Percentiles rank a stretch among this genome's conserved stretches.
Conservation (phyloP, 2,113 vertebrate genomes). For the Chitala chitala region DNA sequence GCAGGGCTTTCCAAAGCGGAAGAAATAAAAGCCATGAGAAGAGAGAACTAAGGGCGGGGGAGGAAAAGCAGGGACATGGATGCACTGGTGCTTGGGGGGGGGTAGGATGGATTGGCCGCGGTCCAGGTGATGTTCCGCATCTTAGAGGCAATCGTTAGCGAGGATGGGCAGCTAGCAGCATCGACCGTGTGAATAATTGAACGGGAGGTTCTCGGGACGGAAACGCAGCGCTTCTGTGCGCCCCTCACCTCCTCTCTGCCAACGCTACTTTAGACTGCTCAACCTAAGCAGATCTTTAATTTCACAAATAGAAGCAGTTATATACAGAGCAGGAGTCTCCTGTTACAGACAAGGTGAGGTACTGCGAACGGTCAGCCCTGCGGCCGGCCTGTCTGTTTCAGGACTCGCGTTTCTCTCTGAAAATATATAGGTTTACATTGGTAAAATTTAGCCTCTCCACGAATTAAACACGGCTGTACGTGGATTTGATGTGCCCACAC, state of each 20-base stretch:
- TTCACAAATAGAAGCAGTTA: constrained; percentile 3
- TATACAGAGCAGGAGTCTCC: not conserved
- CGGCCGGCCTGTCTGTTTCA: too few species aligned
- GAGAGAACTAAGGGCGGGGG: not conserved
- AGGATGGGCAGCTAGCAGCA: not conserved
- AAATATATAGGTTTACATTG: too few species aligned
- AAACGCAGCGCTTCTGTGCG: constrained; percentile 39
- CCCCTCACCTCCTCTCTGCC: constrained; percentile 33
- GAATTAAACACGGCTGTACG: too few species aligned
- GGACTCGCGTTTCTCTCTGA: too few species aligned
- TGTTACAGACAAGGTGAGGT: not conserved
- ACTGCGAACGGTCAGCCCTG: not conserved
- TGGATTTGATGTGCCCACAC: too few species aligned
- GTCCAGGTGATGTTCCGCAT: not conserved
- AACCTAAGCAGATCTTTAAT: constrained; percentile 26
- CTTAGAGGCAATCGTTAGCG: not conserved
- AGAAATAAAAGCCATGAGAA: not conserved
- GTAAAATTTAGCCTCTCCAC: too few species aligned
- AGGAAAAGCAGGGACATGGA: not conserved
- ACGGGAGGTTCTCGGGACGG: constrained; percentile 33
- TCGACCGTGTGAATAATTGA: constrained; percentile 49
- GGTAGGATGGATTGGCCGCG: not conserved
- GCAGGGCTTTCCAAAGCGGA: not conserved
- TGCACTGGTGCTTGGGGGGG: not conserved
- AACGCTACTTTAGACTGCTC: constrained; percentile 40